phyloP scores from a whole-genome alignment of 2,113 vertebrate species.

The Cynoglossus semilaevis region DNA sequence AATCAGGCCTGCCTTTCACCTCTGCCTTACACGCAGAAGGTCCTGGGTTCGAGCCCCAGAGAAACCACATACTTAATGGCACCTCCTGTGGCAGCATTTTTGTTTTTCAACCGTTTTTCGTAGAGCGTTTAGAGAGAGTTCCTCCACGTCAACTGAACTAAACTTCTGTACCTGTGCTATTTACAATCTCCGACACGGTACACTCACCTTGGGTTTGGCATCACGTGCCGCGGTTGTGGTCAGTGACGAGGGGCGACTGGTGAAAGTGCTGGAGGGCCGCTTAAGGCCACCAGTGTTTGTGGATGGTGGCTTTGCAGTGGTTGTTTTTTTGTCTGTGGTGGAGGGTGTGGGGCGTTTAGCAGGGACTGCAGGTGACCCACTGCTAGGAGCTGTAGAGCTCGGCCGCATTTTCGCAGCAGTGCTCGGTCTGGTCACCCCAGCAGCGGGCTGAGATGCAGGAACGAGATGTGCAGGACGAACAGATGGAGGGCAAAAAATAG shows the following conservation, averaged over 20 bases:
- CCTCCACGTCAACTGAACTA: too few relatives aligned
- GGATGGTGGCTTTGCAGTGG: conserved; percentile 72
- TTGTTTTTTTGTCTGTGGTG: conserved; percentile 79
- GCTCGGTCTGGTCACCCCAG: conserved; percentile 74
- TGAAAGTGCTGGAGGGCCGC: conserved; percentile 46
- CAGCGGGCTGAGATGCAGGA: conserved; percentile 73
- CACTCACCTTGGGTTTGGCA: conserved; percentile 86
- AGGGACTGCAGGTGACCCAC: conserved; percentile 59
- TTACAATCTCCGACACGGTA: too few relatives aligned
- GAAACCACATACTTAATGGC: too few relatives aligned
- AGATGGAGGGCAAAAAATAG: conserved; percentile 60
- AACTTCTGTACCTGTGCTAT: too few relatives aligned
- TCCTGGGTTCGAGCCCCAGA: too few relatives aligned
- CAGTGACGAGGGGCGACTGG: conserved; percentile 51
- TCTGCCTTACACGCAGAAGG: too few relatives aligned
- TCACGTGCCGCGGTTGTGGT: conserved; percentile 53
- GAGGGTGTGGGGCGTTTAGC: conserved; percentile 76
- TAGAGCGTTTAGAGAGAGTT: too few relatives aligned
- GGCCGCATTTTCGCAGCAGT: conserved; percentile 75
- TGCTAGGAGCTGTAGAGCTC: conserved; percentile 39
- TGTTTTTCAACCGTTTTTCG: too few relatives aligned
- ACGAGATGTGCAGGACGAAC: conserved; percentile 58
- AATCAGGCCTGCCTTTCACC: too few relatives aligned
- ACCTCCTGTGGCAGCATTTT: too few relatives aligned
- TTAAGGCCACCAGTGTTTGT: conserved; percentile 62